phyloP scores from a whole-genome alignment of 2,113 vertebrate genomes.

The cattle (Bos taurus) region DNA sequence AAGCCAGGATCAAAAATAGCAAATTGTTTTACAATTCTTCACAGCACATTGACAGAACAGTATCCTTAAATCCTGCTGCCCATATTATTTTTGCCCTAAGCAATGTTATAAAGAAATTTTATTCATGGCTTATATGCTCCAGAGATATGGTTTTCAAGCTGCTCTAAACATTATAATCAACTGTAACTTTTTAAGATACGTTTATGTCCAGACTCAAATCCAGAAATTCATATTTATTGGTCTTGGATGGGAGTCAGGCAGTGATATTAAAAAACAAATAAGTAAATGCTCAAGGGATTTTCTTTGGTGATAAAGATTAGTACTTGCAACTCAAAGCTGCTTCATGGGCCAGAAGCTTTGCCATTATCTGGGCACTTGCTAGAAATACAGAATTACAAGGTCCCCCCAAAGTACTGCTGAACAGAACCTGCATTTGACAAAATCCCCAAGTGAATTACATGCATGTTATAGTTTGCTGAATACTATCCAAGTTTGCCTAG shows the following conservation, averaged over 20 bases:
- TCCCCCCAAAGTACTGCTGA: not conserved
- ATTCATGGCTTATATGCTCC: not conserved
- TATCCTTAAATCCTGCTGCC: not conserved
- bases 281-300: not conserved
- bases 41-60: not conserved
- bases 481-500: not conserved
- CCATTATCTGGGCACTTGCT: not conserved
- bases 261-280: not conserved
- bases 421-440: not conserved
- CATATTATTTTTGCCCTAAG: not conserved
- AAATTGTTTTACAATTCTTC: slow-evolving; percentile 18
- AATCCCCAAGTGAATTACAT: not conserved
- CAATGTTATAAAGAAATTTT: not conserved
- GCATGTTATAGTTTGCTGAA: not conserved
- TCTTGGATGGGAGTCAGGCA: not conserved
- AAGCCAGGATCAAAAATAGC: slow-evolving; percentile 24
- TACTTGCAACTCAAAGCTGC: not conserved
- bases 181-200: not conserved
- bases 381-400: not conserved
- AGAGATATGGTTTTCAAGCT: not conserved
- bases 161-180: not conserved
- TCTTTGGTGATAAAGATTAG: not conserved
- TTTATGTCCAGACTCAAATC: not conserved
- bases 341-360: not conserved
- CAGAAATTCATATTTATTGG: not conserved